Percentiles rank a stretch among this genome's conserved stretches.
phyloP scores from a whole-genome alignment of 2,113 vertebrate species.

The Cynocephalus volans region DNA sequence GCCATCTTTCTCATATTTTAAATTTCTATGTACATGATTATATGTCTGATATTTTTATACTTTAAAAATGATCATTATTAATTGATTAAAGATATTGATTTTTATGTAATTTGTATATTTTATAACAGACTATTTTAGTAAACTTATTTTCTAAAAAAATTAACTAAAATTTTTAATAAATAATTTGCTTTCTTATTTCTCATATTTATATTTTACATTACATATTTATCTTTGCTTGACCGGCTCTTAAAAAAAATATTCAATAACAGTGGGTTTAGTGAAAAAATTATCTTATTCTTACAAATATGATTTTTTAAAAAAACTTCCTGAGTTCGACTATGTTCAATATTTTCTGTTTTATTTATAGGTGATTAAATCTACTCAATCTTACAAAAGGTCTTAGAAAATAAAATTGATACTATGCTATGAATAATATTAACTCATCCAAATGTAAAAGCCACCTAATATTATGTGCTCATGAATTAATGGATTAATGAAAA shows the following conservation, averaged over 20 bases:
- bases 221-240: background rate
- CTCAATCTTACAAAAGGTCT: background rate
- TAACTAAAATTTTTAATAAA: background rate
- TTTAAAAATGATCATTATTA: background rate
- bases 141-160: background rate
- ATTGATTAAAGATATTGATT: background rate
- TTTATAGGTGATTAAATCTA: background rate
- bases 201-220: background rate
- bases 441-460: background rate
- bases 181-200: background rate
- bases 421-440: background rate
- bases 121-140: background rate
- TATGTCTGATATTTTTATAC: background rate
- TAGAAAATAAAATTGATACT: background rate
- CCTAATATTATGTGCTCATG: background rate
- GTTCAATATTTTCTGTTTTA: background rate
- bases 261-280: background rate
- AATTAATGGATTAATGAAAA: background rate
- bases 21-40: background rate
- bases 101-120: background rate
- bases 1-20: background rate
- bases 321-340: background rate
- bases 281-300: background rate
- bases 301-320: background rate
- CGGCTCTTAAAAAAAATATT: constrained; percentile 9